phyloP scores from a whole-genome alignment of 2,888 invertebrate species.

The Patella depressa region DNA sequence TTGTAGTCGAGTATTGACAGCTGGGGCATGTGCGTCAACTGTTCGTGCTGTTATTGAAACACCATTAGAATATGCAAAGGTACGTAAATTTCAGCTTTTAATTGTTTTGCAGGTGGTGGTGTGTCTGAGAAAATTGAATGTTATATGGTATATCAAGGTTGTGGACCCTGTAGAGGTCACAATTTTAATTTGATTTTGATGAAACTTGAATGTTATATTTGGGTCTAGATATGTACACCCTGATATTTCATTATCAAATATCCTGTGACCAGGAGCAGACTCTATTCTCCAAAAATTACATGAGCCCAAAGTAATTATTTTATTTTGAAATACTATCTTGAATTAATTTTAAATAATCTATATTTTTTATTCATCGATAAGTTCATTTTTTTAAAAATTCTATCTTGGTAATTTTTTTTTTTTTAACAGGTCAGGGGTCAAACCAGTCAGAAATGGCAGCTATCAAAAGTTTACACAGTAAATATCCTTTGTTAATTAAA shows the following conservation, averaged over 20 bases:
- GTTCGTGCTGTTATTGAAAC: conserved; percentile 67
- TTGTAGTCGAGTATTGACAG: conserved; percentile 61
- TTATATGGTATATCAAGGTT: too few relatives aligned
- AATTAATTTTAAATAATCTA: neutral
- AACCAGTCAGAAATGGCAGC: conserved; percentile 62
- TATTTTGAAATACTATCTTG: neutral
- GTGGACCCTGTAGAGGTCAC: too few relatives aligned
- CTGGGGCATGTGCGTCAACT: conserved; percentile 62
- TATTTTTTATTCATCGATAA: neutral
- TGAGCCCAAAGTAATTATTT: neutral
- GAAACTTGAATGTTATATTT: too few relatives aligned
- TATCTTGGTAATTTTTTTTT: neutral
- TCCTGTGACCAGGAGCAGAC: neutral
- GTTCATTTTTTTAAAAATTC: too few relatives aligned
- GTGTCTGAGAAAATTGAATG: too few relatives aligned
- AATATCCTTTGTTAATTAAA: conserved; percentile 23
- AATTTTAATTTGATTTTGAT: too few relatives aligned
- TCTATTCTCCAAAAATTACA: too few relatives aligned
- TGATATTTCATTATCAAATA: neutral
- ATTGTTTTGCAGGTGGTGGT: neutral
- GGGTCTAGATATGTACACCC: too few relatives aligned
- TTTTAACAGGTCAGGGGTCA: conserved; percentile 61
- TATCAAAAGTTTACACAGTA: conserved; percentile 62
- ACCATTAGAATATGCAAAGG: conserved; percentile 69
- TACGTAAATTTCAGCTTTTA: conserved; percentile 27